Base-by-base conservation (phyloP, 2,888 invertebrate genomes). In the Hyposoter didymator region DNA sequence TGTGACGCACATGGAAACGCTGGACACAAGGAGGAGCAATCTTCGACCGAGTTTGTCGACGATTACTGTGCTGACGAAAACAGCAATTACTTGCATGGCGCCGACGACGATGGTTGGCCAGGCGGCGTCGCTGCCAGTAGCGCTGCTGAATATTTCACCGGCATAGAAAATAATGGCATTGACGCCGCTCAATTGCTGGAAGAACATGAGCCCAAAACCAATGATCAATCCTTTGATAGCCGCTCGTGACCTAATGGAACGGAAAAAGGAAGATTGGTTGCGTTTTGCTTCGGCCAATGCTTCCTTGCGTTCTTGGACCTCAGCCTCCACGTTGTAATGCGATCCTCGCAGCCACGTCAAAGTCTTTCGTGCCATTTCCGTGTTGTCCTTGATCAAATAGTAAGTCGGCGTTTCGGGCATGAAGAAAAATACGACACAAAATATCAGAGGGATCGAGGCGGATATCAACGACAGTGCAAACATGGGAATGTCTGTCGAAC, bases 381-480 rank as follows among this genome's bases (percentile, higher is more conserved):
- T 94, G 64, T 95, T 95, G 8, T 95, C 95, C 91, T 96, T 96
- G 64, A 95, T 95, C 86, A 97, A 95, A 88, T 96, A 95, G 92
- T 95, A 97, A 39, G 96, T 95, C 0, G 99, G 98, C 2, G 97
- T 96, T 94, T 99, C 99, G 0, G 98, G 99, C 96, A 98, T 97
- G 89, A 97, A 97, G 90, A 97, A 95, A 94, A 98, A 97, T 0
- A 96, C 94, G 0, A 95, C 89, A 0, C 96, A 96, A 89, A 97
- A 97, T 4, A 97, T 89, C 0, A 97, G 91, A 0, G 98, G 97
- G 5, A 97, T 94, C 0, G 95, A n/a, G 0, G 95, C 95, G 84
- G 96, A 97, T 19, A 97, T 93, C 1, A 97, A 94, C 1, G 97
- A 96, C 87, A 97, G 95, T 7, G 94, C 91, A 76, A 95, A 95